Evolutionary conservation across 2,113 vertebrate species (phyloP).

Genomic region (Melanotaenia duboulayi): DNA sequence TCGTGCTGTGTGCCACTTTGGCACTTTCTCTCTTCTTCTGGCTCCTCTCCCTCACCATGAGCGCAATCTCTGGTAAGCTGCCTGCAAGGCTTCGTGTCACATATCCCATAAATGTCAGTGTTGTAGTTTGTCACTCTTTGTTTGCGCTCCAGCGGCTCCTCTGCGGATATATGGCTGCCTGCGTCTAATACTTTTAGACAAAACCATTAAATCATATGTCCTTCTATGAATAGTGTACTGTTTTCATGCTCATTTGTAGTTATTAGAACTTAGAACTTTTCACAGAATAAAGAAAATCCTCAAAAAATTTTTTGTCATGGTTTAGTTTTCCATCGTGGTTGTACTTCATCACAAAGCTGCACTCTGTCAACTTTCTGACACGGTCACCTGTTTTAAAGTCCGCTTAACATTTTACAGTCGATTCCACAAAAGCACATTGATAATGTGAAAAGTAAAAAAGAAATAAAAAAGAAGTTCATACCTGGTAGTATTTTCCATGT

Average conservation of each 20-base stretch:
- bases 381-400: no score
- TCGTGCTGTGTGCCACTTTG: constrained; percentile 89
- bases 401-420: no score
- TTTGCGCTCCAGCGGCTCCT: no score
- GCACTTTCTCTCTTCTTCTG: constrained; percentile 92
- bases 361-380: no score
- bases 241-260: no score
- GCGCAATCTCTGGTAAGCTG: constrained; percentile 88
- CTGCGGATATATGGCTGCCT: no score
- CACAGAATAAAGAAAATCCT: neutral
- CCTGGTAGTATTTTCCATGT: no score
- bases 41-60: constrained; percentile 90
- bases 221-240: neutral
- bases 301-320: neutral
- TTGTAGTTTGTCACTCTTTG: neutral
- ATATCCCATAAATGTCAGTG: neutral
- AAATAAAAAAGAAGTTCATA: no score
- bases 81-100: neutral
- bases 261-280: neutral
- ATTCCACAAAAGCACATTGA: no score
- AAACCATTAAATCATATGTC: constrained; percentile 29
- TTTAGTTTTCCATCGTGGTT: neutral
- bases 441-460: no score
- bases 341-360: no score
- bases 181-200: neutral